Evolutionary conservation across 2,113 vertebrate species (phyloP).

Genomic region (Rhineura floridana): DNA sequence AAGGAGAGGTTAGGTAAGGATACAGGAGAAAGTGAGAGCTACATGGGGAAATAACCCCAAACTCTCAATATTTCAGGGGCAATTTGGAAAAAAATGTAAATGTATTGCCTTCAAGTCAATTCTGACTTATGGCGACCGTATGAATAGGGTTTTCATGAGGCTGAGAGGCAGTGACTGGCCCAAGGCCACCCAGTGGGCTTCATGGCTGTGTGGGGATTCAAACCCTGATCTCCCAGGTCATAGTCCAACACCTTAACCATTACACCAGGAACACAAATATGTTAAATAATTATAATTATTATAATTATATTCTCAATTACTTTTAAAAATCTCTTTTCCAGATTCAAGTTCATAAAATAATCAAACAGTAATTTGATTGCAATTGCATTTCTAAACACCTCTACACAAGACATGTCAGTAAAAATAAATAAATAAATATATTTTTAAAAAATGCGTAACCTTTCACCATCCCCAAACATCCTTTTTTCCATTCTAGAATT

Average conservation of each 20-base stretch:
- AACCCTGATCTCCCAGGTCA: no score
- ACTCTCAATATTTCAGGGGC: conserved; percentile 22
- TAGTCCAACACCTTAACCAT: no score
- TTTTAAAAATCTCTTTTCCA: conserved; percentile 60
- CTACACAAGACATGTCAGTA: conserved; percentile 66
- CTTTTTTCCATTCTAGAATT: conserved; percentile 46
- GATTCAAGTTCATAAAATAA: conserved; percentile 65
- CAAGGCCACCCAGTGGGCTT: no score
- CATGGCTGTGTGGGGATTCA: no score
- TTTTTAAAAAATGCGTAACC: neutral
- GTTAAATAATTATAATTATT: no score
- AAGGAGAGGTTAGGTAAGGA: neutral
- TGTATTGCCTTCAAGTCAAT: no score
- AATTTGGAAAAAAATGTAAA: no score
- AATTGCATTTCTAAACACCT: conserved; percentile 75
- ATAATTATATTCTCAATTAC: conserved; percentile 60
- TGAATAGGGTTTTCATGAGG: no score
- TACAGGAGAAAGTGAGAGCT: neutral
- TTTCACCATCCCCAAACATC: neutral
- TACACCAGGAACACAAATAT: conserved; percentile 22
- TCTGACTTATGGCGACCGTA: no score
- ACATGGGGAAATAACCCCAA: neutral
- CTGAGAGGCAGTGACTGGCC: no score
- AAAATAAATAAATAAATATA: conserved; percentile 22
- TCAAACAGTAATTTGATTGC: conserved; percentile 66